phyloP scores from a whole-genome alignment of 92 coral and sea anemone species.

The Phenganax subtilis region DNA sequence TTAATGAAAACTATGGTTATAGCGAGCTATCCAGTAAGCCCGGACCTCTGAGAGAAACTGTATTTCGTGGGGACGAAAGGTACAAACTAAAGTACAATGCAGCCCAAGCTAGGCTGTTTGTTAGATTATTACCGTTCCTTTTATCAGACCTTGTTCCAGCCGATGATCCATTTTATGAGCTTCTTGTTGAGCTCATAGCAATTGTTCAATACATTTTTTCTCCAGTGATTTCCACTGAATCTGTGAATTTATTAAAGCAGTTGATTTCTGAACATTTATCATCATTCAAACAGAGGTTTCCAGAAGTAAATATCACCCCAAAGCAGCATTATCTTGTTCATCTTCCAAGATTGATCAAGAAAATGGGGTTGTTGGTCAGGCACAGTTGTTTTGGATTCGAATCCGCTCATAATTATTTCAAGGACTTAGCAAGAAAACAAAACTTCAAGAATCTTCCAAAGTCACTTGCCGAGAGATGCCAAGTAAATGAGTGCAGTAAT shows the following conservation, averaged over 20 bases:
- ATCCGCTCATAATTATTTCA: constrained; percentile 28
- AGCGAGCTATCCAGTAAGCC: constrained; percentile 42
- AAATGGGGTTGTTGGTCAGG: neutral
- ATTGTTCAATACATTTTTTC: constrained; percentile 30
- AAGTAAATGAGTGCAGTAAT: constrained; percentile 38
- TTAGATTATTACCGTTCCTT: constrained; percentile 53
- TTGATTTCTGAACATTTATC: constrained; percentile 25
- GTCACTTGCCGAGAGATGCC: constrained; percentile 30
- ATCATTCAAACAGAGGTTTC: neutral
- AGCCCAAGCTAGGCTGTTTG: constrained; percentile 40
- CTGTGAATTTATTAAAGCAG: neutral
- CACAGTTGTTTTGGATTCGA: neutral
- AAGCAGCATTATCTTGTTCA: constrained; percentile 10
- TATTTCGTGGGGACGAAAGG: constrained; percentile 28
- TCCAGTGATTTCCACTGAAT: constrained; percentile 20
- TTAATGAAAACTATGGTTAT: constrained; percentile 29
- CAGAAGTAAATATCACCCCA: neutral
- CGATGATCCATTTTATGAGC: constrained; percentile 35
- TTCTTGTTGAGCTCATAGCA: neutral
- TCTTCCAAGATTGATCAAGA: neutral
- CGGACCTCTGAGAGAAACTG: constrained; percentile 27
- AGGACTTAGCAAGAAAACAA: constrained; percentile 37
- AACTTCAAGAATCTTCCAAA: constrained; percentile 37
- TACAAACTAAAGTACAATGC: constrained; percentile 38
- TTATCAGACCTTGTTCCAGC: constrained; percentile 45